phyloP scores from a whole-genome alignment of 2,888 invertebrate genomes.

The Toxonevra muliebris region DNA sequence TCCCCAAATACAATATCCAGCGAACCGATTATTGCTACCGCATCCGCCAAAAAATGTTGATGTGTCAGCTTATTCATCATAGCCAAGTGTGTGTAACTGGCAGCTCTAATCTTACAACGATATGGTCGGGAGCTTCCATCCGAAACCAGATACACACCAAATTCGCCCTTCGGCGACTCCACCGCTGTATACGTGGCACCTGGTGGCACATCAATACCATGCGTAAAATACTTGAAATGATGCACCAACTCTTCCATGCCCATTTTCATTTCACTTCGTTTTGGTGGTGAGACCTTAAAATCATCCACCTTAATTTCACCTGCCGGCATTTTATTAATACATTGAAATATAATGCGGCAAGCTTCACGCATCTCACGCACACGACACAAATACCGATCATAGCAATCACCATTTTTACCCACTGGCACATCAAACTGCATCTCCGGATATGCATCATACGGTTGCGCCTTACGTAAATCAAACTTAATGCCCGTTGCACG shows the following conservation, averaged over 20 bases:
- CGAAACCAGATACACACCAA: conserved; percentile 86
- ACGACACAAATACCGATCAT: conserved; percentile 79
- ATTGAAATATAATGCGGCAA: conserved; percentile 80
- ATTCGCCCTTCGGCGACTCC: conserved; percentile 88
- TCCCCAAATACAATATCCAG: conserved; percentile 73
- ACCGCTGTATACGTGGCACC: conserved; percentile 81
- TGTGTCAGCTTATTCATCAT: conserved; percentile 72
- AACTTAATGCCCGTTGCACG: conserved; percentile 86
- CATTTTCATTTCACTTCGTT: conserved; percentile 82
- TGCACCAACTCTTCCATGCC: conserved; percentile 90
- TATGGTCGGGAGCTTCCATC: conserved; percentile 83
- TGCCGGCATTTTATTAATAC: conserved; percentile 82
- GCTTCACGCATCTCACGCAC: conserved; percentile 81
- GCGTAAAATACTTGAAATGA: conserved; percentile 86
- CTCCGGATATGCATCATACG: conserved; percentile 85
- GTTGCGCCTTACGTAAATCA: conserved; percentile 83
- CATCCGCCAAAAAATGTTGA: conserved; percentile 78
- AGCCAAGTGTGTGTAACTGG: conserved; percentile 72
- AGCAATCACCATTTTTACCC: conserved; percentile 84
- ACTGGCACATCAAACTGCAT: conserved; percentile 86
- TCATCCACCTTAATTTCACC: conserved; percentile 85
- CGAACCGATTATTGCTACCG: conserved; percentile 79
- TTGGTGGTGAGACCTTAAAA: conserved; percentile 79
- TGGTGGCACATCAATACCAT: conserved; percentile 85
- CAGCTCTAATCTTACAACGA: conserved; percentile 71